Evolutionary conservation across 2,113 vertebrate species (phyloP).

Genomic region (Pterocles burchelli): DNA sequence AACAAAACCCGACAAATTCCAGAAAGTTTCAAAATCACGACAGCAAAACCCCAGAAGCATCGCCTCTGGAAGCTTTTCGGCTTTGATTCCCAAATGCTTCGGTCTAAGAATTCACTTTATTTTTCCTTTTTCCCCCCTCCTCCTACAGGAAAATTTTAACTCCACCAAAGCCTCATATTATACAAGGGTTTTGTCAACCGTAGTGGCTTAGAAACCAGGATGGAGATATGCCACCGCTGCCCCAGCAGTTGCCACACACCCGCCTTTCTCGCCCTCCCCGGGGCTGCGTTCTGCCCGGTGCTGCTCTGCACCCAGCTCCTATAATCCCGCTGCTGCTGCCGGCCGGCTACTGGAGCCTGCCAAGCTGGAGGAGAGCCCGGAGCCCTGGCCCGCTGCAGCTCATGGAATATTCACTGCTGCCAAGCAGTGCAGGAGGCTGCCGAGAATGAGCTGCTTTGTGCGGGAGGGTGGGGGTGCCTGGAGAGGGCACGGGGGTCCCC

Average conservation of each 20-base stretch:
- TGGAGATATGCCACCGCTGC: neutral
- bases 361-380: constrained; percentile 39
- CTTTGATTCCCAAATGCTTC: neutral
- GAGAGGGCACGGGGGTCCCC: neutral
- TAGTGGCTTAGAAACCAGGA: neutral
- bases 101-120: neutral
- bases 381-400: constrained; percentile 21
- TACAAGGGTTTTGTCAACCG: neutral
- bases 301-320: neutral
- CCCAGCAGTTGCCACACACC: neutral
- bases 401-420: constrained; percentile 55
- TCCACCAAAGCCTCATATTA: neutral
- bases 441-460: constrained; percentile 48
- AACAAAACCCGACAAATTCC: constrained; percentile 65
- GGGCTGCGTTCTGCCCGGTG: neutral
- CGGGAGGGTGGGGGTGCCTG: neutral
- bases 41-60: constrained; percentile 45
- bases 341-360: neutral
- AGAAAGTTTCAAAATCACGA: constrained; percentile 61
- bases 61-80: neutral
- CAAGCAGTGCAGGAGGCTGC: neutral
- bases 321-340: neutral
- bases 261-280: neutral
- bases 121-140: neutral
- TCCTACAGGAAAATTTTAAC: neutral